Evolutionary conservation across 2,797 vertebrate genomes (phyloP), one percentile per base, ranked within the genome.

Genomic region (Zonotrichia albicollis): DNA sequence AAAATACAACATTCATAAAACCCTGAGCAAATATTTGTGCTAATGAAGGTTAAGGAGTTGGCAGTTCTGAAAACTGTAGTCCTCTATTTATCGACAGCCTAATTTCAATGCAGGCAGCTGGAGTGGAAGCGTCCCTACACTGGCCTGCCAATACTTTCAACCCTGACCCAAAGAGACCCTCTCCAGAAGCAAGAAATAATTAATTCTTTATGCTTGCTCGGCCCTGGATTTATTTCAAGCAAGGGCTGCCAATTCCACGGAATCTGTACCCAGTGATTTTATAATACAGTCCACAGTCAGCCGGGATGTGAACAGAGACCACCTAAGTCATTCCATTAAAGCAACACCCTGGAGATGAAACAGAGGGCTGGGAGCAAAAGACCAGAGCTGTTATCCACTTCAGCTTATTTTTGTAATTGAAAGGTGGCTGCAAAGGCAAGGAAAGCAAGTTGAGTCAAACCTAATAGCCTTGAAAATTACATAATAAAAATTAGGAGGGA

Each of bases 91-190:
- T 84, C 2, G 78, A 76, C 81, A 94, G 76, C 14, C 94, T 93
- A 70, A 95, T 95, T 95, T 94, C 96, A 96, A 91, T 78, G 92
- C 84, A 95, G 94, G 93, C 94, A 96, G 91, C 88, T 92, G 89
- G 86, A 96, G 95, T 95, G 87, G 94, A 95, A 93, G 95, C 81
- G 89, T 94, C 93, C 71, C 90, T 83, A 36, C 45, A 34, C 57
- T 68, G 89, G 77, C 51, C 85, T 95, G 95, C 92, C 94, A 96
- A 36, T 53, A 67, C 94, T 95, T 97, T 96, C 93, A 96, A 95
- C 87, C 90, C 80, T 96, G 94, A 97, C 97, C 97, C 96, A 96
- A 97, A 96, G 96, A 93, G 95, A 97, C 96, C 95, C 95, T 95
- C 96, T 93, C 95, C 61, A 96, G 94, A 80, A 96, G 95, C 89